These are phyloP conservation scores for Myotis myotis DNA, from an alignment of 2,797 vertebrate genomes.

Conservation along the genomic window DNA sequence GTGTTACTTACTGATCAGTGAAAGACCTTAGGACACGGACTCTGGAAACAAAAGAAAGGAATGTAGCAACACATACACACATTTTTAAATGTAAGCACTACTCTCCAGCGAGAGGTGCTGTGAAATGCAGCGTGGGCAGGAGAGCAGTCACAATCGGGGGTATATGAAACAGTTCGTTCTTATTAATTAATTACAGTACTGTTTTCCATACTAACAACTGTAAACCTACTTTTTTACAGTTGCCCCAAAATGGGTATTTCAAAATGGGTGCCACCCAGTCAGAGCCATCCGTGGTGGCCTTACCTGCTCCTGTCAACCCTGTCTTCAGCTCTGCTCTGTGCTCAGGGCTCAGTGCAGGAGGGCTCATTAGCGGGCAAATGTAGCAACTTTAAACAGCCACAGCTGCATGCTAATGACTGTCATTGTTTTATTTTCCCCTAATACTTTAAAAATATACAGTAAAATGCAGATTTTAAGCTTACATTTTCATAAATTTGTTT, in stretches of 20 bases:
- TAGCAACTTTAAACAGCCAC: not conserved
- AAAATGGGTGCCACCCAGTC: not conserved
- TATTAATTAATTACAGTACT: too few species aligned
- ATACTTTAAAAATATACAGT: not conserved
- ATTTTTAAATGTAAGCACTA: not conserved
- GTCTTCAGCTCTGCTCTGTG: not conserved
- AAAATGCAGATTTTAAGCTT: not conserved
- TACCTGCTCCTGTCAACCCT: not conserved
- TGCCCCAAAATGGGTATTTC: not conserved
- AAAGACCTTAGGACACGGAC: not conserved
- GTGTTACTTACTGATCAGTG: not conserved
- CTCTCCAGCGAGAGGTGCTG: not conserved
- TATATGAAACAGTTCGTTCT: not conserved
- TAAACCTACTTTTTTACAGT: not conserved
- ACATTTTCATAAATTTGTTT: not conserved
- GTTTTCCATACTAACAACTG: too few species aligned
- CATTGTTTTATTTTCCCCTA: not conserved
- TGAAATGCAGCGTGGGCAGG: not conserved
- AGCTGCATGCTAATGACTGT: not conserved
- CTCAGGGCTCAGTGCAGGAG: not conserved
- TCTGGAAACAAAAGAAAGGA: not conserved
- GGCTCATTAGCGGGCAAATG: not conserved
- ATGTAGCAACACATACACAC: not conserved
- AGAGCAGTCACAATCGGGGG: not conserved
- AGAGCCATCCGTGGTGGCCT: not conserved